Evolutionary conservation across 1,140 invertebrate species (phyloP), one percentile per base, ranked within the genome.

Genomic region (Brachionus calyciflorus): DNA sequence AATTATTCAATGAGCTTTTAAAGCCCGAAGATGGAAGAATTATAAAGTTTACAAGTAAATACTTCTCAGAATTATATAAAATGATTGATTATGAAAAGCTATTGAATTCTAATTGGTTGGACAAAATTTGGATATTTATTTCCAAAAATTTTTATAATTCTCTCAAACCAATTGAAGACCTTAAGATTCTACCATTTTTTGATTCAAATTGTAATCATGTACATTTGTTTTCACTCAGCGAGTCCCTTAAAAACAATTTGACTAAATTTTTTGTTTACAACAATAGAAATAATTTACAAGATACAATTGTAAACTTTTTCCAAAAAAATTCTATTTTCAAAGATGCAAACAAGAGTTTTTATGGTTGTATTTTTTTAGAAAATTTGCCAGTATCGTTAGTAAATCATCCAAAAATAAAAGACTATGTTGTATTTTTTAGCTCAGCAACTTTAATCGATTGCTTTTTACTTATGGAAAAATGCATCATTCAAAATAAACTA

Each of bases 341-440:
- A 12, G 9, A 46, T 14, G 10, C 21, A 4, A 24, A 17, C 21
- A 65, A 44, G 24, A 7, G 7, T 10, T 44, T 44, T 10, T 44
- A 26, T 24, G 60, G 60, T 44, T 65, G 60, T 24, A 24, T 44
- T 6, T 65, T 65, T 44, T 46, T 65, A 24, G 40, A 65, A 17
- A 65, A 24, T 14, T n/a, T 65, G 10, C 60, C 60, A 6, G 19
- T 24, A 24, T 37, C 37, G 26, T 24, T 65, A 12, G 21, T 10
- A 19, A 65, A 24, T 44, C 60, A 65, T 21, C 60, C 60, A 2
- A 26, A 26, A 46, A 65, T 65, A 65, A 26, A 12, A 3, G 12
- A 41, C 6, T 65, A 65, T 44, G 17, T 65, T 19, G 24, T n/a
- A 46, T 12, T 4, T 41, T 65, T 65, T 24, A 9, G 44, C 12